Base-by-base conservation (phyloP, 1,140 invertebrate genomes). In the Meteorus sp. region DNA sequence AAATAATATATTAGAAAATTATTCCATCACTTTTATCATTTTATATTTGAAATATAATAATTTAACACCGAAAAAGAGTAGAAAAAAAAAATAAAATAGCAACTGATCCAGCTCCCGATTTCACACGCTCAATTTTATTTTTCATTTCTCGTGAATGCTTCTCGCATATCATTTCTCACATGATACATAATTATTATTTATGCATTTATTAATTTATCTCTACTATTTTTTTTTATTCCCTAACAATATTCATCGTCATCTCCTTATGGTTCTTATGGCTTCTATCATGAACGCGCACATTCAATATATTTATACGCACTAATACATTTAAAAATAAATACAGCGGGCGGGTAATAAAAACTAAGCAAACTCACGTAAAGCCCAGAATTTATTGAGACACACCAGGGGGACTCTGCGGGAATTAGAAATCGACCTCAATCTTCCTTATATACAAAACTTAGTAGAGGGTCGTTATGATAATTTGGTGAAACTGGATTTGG, bases 401-500 rank as follows among this genome's bases (percentile, higher is more conserved):
- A 50, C 29, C 48, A 47, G 19, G 56, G 55, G 35, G 11, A 35
- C 41, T 52, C 35, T 56, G 60, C 53, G 54, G 56, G 68, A 71
- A 72, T 72, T 72, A 71, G 69, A 72, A 71, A 72, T 72, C 69
- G 69, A 71, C 71, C 71, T 71, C 68, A 61, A 70, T 71, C 64
- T 69, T 55, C 37, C 5, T 39, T 45, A 23, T 45, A n/a, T 44
- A 50, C 23, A 39, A 44, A 31, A n/a, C 5, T 2, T 22, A 15
- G 47, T 23, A 2, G 50, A 53, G 59, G 61, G 59, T 59, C 58
- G 59, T 72, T 72, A 72, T 72, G 70, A 68, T 70, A 72, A 72
- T 72, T 72, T 64, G 63, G 45, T 70, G 64, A 70, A 70, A 68
- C 67, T 72, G 67, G 69, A 72, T 71, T 72, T 72, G 59, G 70